A percentile compares a stretch with the other conserved stretches of the same genome.
These are phyloP conservation scores for Scophthalmus maximus DNA, from an alignment of 2,113 vertebrate genomes.

Conservation along the genomic window DNA sequence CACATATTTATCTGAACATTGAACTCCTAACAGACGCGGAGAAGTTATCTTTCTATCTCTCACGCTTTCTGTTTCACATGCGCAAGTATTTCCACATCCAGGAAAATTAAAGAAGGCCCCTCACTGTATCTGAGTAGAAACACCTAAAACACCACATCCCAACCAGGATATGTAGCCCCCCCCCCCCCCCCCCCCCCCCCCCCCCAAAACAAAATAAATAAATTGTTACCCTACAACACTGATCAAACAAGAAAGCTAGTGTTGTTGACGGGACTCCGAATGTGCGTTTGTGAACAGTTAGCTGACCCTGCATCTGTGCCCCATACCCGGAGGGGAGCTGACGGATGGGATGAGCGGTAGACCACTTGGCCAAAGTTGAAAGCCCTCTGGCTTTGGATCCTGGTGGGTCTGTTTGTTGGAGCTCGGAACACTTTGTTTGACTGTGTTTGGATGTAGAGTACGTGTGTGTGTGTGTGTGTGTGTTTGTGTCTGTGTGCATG, in stretches of 20 bases:
- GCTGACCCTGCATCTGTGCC: conserved; percentile 57
- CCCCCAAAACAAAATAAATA: conserved; percentile 43
- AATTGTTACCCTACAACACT: conserved; percentile 19
- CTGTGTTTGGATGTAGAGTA: conserved; percentile 51
- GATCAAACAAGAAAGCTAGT: conserved; percentile 1
- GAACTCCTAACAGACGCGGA: conserved; percentile 13
- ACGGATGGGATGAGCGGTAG: conserved; percentile 55
- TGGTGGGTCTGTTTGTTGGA: conserved; percentile 58
- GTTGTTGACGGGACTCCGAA: conserved; percentile 18
- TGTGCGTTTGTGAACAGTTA: conserved; percentile 41
- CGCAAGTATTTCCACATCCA: conserved; percentile 9
- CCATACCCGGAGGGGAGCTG: conserved; percentile 52
- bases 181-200: too few species aligned
- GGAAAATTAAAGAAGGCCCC: not conserved
- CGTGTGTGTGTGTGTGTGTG: conserved; percentile 31
- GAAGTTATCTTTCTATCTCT: not conserved
- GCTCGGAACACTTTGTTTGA: conserved; percentile 52
- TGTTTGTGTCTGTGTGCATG: conserved; percentile 15
- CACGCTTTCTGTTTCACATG: not conserved
- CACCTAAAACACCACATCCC: conserved; percentile 11
- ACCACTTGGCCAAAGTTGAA: conserved; percentile 72
- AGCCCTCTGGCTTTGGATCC: conserved; percentile 59
- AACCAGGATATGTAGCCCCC: conserved; percentile 17
- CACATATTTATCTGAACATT: conserved; percentile 29
- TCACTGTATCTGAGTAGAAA: conserved; percentile 3